Conservation (phyloP, 2,113 vertebrate species). For the Eurypyga helias region DNA sequence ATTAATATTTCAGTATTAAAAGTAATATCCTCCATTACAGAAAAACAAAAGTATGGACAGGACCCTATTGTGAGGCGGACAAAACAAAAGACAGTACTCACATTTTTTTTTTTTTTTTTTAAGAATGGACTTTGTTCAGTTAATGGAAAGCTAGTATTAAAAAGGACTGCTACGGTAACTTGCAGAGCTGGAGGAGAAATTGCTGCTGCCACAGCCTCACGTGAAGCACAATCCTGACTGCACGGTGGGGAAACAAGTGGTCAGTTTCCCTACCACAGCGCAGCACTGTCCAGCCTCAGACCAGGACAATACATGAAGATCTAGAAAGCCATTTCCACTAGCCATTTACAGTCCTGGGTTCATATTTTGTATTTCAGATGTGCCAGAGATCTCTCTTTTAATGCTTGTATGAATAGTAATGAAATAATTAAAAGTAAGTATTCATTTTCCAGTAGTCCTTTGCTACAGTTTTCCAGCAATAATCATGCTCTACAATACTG, state of each 20-base stretch:
- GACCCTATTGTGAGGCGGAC: neutral
- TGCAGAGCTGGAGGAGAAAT: neutral
- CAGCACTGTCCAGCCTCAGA: neutral
- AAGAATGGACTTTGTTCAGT: neutral
- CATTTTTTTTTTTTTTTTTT: no score
- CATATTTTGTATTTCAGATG: neutral
- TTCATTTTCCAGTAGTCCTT: neutral
- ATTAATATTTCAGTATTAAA: neutral
- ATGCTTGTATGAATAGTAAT: neutral
- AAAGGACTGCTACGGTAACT: slow-evolving; percentile 7
- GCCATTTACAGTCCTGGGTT: neutral
- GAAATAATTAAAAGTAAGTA: neutral
- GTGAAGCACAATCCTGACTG: neutral
- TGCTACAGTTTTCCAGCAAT: neutral
- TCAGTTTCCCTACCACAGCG: neutral
- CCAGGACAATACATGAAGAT: neutral
- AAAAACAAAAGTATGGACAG: neutral
- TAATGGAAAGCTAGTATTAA: neutral
- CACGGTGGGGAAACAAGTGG: neutral
- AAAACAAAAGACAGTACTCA: neutral
- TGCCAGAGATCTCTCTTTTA: neutral
- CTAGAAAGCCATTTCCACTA: neutral
- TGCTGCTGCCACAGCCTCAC: neutral
- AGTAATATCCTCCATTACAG: neutral
- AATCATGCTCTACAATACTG: neutral